Base-by-base conservation (phyloP, 2,888 invertebrate genomes). In the Leucophora obtusa region DNA sequence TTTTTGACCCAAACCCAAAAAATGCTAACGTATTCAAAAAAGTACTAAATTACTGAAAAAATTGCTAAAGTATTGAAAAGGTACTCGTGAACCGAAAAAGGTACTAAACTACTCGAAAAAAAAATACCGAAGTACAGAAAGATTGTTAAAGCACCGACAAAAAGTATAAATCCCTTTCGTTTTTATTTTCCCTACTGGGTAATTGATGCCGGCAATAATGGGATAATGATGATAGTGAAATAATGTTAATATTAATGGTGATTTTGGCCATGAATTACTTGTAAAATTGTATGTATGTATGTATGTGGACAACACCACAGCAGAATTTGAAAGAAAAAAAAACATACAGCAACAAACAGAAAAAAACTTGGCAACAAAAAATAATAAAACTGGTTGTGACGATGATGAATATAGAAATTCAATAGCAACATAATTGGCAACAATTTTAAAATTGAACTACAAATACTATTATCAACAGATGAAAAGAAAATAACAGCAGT, bases 241-340 rank as follows among this genome's bases (percentile, higher is more conserved):
- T 38, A 38, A 38, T 14, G 43, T n/a, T 14, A n/a, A 47, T 47
- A 47, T n/a, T 47, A 47, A 47, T 47, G 43, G 6, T 47, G 43
- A 47, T 47, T 47, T 47, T 47, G 43, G n/a, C 43, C 43, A 47
- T 47, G 43, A 47, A 47, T 47, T 47, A 47, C n/a, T 47, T 47
- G 14, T 47, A n/a, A 7, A n/a, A 47, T 47, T 47, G 43, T 47
- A 14, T 6, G 14, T 47, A 14, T 47, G 43, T 47, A 14, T 6
- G 14, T 47, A 14, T 47, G 14, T n/a, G 43, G 43, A 47, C 43
- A 47, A 14, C 6, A 28, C 14, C 1, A 14, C 43, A 43, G 14
- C 43, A n/a, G 5, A 47, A 47, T 47, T 11, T 47, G 2, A 14
- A 5, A 47, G 6, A 47, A 47, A n/a, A 47, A 47, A 47, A 47